A percentile compares a stretch with the other conserved stretches of the same genome.
Conservation (phyloP, 2,888 invertebrate genomes). For the Oxycera nigricornis region DNA sequence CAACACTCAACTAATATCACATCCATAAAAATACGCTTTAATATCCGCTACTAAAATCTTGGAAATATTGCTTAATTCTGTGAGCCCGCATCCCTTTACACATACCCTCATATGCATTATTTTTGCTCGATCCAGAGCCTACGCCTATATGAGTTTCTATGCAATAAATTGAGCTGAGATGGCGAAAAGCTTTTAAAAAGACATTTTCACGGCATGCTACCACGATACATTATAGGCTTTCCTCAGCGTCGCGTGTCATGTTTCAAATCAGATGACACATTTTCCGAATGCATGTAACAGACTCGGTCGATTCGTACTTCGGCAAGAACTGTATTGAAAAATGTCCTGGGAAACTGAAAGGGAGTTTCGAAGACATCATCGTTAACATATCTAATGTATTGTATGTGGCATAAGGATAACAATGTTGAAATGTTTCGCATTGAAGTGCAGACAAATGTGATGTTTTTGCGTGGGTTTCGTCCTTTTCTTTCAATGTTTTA, state of each 20-base stretch:
- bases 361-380: background rate
- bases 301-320: background rate
- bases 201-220: conserved; percentile 30
- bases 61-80: too few relatives aligned
- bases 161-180: conserved; percentile 31
- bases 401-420: too few relatives aligned
- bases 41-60: too few relatives aligned
- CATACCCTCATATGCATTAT: too few relatives aligned
- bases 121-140: background rate
- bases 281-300: background rate
- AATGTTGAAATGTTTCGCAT: too few relatives aligned
- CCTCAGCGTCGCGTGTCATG: background rate
- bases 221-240: conserved; percentile 1
- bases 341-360: background rate
- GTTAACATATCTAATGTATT: background rate
- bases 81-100: too few relatives aligned
- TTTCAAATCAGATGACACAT: conserved; percentile 29
- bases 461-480: too few relatives aligned
- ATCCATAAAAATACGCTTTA: too few relatives aligned
- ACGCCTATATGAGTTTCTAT: background rate
- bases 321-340: background rate
- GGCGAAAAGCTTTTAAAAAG: conserved; percentile 40
- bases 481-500: too few relatives aligned
- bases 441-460: too few relatives aligned
- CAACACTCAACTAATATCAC: too few relatives aligned